Conservation (phyloP, 2,797 vertebrate species). For the Luscinia megarhynchos region DNA sequence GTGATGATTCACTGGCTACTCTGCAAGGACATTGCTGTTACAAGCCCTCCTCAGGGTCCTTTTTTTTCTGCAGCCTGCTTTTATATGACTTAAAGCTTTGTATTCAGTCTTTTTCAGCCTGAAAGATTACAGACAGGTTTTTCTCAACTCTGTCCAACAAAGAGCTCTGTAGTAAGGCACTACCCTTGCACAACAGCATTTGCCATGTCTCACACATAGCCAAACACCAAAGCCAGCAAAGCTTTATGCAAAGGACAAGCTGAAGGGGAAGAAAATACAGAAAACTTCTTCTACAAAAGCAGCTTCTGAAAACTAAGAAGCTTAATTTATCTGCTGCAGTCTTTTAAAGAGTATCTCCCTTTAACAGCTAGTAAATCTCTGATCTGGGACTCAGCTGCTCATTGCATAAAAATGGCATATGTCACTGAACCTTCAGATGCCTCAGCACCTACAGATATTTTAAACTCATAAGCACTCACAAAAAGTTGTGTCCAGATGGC, state of each 20-base stretch:
- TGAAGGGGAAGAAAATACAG: neutral
- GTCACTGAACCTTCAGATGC: conserved; percentile 3
- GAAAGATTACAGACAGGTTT: neutral
- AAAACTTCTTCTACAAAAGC: neutral
- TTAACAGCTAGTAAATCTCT: conserved; percentile 2
- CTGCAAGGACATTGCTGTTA: neutral
- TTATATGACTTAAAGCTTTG: conserved; percentile 22
- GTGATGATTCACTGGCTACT: conserved; percentile 17
- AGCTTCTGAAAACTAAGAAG: neutral
- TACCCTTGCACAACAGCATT: neutral
- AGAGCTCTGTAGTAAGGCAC: neutral
- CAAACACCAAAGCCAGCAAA: neutral
- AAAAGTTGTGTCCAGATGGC: conserved; percentile 31
- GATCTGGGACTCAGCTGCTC: conserved; percentile 43
- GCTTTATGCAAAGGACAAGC: conserved; percentile 3
- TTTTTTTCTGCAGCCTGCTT: conserved; percentile 23
- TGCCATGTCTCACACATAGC: neutral
- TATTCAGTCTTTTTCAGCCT: neutral
- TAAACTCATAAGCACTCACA: conserved; percentile 7
- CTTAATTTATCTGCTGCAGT: neutral
- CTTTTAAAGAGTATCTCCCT: neutral
- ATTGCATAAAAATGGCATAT: conserved; percentile 2
- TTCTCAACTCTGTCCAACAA: neutral
- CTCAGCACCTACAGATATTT: conserved; percentile 56
- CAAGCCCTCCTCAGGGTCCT: conserved; percentile 17